Evolutionary conservation across 2,888 invertebrate genomes (phyloP).

Genomic region (Volucella bombylans): DNA sequence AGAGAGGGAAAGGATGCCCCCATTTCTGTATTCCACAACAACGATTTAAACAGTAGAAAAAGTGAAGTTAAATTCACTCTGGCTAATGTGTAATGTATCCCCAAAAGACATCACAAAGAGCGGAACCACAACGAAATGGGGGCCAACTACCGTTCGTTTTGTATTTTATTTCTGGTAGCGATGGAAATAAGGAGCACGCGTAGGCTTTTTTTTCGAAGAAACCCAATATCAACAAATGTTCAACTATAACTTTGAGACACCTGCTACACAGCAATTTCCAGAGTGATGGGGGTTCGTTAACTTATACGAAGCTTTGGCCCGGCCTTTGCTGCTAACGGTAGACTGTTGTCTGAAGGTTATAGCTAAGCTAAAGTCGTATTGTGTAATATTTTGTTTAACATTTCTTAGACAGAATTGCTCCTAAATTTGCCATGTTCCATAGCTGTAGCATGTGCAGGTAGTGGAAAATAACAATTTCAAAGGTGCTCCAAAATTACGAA

Average conservation of each 20-base stretch:
- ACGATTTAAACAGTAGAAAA: conserved; percentile 26
- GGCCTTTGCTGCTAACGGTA: neutral
- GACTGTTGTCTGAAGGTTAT: conserved; percentile 6
- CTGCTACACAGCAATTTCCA: conserved; percentile 39
- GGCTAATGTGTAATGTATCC: too few species aligned
- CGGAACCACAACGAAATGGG: neutral
- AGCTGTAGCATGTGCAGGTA: conserved; percentile 42
- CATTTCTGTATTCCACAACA: conserved; percentile 10
- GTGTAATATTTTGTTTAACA: conserved; percentile 26
- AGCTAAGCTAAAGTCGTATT: neutral
- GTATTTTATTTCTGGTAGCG: conserved; percentile 19
- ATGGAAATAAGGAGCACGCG: conserved; percentile 6
- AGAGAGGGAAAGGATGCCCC: too few species aligned
- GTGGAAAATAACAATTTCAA: conserved; percentile 57
- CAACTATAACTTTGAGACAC: conserved; percentile 38
- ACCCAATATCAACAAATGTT: conserved; percentile 15
- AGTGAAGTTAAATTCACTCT: conserved; percentile 10
- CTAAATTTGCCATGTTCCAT: conserved; percentile 25
- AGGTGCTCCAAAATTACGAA: conserved; percentile 45
- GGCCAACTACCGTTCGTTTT: conserved; percentile 18
- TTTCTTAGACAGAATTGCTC: conserved; percentile 21
- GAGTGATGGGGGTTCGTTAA: conserved; percentile 19
- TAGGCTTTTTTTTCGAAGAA: conserved; percentile 30
- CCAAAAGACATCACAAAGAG: conserved; percentile 18
- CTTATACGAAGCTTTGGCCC: neutral